Conservation (phyloP, 92 coral and sea anemone genomes). For the Palythoa grandis region DNA sequence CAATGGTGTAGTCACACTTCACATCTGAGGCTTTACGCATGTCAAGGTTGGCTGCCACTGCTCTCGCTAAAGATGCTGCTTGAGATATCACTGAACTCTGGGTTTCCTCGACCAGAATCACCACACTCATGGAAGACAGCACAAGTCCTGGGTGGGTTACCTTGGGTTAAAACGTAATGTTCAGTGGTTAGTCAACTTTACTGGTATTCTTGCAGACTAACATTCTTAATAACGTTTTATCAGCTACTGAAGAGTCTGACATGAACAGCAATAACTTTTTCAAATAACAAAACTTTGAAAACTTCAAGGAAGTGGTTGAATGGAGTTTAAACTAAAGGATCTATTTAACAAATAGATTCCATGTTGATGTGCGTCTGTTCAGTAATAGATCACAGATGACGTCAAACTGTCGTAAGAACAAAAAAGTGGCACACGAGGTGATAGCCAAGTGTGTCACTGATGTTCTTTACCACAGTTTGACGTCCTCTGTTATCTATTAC, state of each 20-base stretch:
- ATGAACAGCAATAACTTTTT: too few species aligned
- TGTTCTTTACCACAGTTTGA: too few species aligned
- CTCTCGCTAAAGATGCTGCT: conserved; percentile 69
- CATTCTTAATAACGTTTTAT: neutral
- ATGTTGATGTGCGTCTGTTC: too few species aligned
- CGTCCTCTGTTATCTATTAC: too few species aligned
- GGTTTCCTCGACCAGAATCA: conserved; percentile 69
- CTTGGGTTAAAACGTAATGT: conserved; percentile 41
- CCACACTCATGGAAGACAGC: conserved; percentile 79
- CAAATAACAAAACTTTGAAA: too few species aligned
- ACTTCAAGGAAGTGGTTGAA: neutral
- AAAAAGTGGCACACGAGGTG: too few species aligned
- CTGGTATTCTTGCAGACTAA: neutral
- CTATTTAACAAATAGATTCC: too few species aligned
- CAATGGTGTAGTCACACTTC: conserved; percentile 66
- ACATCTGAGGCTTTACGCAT: conserved; percentile 91
- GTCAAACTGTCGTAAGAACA: too few species aligned
- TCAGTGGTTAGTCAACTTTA: neutral
- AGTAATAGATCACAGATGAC: too few species aligned
- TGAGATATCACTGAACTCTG: conserved; percentile 6
- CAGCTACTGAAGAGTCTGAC: neutral
- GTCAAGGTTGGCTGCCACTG: conserved; percentile 75
- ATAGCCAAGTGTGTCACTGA: too few species aligned
- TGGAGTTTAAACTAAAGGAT: neutral
- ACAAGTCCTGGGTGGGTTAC: conserved; percentile 93